Conservation (phyloP, 2,113 vertebrate species). For the Gavia stellata region DNA sequence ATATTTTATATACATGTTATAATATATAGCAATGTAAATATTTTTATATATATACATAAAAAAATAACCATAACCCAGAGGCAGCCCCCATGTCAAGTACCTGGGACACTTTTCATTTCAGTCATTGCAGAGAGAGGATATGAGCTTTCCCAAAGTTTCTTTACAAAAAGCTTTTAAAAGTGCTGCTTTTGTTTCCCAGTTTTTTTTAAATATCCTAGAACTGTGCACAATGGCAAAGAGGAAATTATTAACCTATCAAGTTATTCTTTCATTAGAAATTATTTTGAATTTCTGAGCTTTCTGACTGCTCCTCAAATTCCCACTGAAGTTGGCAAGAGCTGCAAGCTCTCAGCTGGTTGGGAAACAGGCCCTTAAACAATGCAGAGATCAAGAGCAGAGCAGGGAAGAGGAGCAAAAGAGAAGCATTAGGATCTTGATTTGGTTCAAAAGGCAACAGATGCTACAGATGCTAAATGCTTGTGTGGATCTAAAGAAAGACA, state of each 20-base stretch:
- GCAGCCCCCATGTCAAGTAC: neutral
- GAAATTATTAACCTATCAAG: neutral
- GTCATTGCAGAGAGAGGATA: neutral
- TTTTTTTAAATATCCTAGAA: neutral
- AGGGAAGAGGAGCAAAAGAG: neutral
- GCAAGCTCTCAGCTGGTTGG: neutral
- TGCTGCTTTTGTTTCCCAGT: neutral
- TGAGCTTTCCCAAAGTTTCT: neutral
- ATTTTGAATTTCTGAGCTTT: neutral
- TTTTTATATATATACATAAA: too few species aligned
- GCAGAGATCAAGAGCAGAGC: neutral
- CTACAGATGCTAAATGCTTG: neutral
- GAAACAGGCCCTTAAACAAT: neutral
- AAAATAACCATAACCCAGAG: neutral
- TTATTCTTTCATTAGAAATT: neutral
- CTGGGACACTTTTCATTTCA: neutral
- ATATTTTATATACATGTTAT: neutral
- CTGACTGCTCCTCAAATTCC: neutral
- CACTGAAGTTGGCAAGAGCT: neutral
- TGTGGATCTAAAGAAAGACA: neutral
- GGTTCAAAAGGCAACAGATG: neutral
- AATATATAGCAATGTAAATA: neutral
- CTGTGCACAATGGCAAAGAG: neutral
- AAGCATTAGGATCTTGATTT: neutral
- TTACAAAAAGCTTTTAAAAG: neutral